Evolutionary conservation across 2,888 invertebrate genomes (phyloP).

Genomic region (Chelonus formosanus): DNA sequence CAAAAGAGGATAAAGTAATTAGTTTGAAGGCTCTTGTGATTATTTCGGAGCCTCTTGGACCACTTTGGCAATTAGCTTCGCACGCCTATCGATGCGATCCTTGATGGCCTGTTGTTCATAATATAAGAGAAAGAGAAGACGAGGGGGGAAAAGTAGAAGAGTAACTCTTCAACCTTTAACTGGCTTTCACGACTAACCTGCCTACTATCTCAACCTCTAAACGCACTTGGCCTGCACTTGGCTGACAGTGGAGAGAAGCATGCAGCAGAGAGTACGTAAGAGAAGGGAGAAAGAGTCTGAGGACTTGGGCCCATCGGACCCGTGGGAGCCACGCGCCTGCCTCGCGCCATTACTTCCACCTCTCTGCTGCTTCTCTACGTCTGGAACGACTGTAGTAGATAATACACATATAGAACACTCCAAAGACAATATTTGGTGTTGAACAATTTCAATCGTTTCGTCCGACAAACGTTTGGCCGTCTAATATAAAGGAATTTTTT

Average conservation of each 20-base stretch:
- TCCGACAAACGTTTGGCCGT: no score
- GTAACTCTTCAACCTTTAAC: not conserved
- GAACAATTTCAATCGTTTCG: no score
- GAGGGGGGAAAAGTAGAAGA: no score
- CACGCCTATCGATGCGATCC: constrained; percentile 32
- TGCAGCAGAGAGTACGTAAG: constrained; percentile 42
- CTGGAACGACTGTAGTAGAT: no score
- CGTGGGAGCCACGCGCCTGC: constrained; percentile 62
- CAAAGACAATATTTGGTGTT: no score
- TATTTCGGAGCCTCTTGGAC: constrained; percentile 46
- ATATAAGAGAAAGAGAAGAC: no score
- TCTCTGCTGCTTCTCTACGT: constrained; percentile 1
- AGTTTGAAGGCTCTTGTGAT: constrained; percentile 46
- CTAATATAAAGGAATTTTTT: not conserved
- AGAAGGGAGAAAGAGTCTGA: constrained; percentile 12
- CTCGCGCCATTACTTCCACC: constrained; percentile 52
- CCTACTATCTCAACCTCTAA: constrained; percentile 12
- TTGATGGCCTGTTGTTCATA: constrained; percentile 4
- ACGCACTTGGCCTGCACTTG: constrained; percentile 21
- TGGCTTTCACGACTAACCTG: constrained; percentile 18
- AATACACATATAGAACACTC: no score
- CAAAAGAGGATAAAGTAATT: constrained; percentile 53
- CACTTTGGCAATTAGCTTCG: constrained; percentile 57
- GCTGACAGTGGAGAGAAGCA: constrained; percentile 32
- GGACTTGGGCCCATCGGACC: constrained; percentile 41